Percentiles rank a stretch among this genome's conserved stretches.
phyloP scores from a whole-genome alignment of 2,113 vertebrate species.

The Ellobius talpinus region DNA sequence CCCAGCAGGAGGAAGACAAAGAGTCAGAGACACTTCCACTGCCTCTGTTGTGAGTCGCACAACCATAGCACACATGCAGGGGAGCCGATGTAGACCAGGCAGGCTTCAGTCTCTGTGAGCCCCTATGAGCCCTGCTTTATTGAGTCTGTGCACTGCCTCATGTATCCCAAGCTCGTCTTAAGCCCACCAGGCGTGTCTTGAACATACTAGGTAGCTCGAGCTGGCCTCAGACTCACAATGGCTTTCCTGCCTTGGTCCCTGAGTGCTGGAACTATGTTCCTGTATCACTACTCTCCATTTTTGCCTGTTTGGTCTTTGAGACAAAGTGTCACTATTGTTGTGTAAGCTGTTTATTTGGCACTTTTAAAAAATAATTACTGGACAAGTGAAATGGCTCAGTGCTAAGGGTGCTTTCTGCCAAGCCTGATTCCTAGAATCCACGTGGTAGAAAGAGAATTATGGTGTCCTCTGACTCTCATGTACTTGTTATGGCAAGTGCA shows the following conservation, averaged over 20 bases:
- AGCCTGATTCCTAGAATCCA: not conserved
- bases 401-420: too few relatives aligned
- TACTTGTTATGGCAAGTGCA: not conserved
- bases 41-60: not conserved
- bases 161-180: not conserved
- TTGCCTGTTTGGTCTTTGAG: not conserved
- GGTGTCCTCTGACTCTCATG: not conserved
- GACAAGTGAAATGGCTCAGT: not conserved
- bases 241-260: not conserved
- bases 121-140: not conserved
- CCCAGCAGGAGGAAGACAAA: not conserved
- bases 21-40: not conserved
- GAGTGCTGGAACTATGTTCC: not conserved
- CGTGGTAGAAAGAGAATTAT: not conserved
- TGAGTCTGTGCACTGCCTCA: not conserved
- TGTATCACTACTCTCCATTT: too few relatives aligned
- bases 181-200: not conserved
- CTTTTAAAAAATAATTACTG: not conserved
- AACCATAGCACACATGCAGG: not conserved
- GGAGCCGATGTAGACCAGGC: not conserved
- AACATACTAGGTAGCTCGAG: too few relatives aligned
- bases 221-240: not conserved
- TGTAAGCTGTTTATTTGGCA: not conserved
- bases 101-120: not conserved
- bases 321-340: not conserved